Evolutionary conservation across 2,888 invertebrate species (phyloP).

Genomic region (Lithophane ornitopus): DNA sequence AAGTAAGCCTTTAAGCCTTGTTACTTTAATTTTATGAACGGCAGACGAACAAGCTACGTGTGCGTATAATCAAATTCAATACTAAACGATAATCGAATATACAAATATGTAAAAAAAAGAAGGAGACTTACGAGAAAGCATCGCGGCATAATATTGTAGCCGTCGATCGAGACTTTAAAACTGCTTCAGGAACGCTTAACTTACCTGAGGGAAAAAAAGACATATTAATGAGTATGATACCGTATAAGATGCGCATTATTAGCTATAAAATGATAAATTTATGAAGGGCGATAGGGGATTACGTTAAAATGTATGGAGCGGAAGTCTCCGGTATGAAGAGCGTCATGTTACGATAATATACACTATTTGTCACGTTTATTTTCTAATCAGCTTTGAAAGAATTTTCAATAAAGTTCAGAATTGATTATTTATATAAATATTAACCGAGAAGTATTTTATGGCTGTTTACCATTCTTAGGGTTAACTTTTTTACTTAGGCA

Average conservation of each 20-base stretch:
- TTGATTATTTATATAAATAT: constrained; percentile 28
- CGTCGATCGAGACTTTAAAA: constrained; percentile 42
- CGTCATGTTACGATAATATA: constrained; percentile 25
- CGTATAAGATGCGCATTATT: constrained; percentile 67
- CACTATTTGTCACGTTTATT: constrained; percentile 48
- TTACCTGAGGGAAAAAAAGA: constrained; percentile 79
- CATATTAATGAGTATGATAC: constrained; percentile 68
- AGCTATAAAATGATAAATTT: constrained; percentile 70
- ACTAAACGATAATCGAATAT: constrained; percentile 33
- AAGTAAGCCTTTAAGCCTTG: constrained; percentile 28
- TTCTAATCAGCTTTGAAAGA: constrained; percentile 30
- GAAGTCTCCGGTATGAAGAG: constrained; percentile 62
- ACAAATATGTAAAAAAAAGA: constrained; percentile 37
- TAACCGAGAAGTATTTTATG: not conserved
- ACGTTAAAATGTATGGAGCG: constrained; percentile 67
- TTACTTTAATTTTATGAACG: constrained; percentile 17
- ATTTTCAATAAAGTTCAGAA: constrained; percentile 31
- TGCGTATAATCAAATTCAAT: constrained; percentile 43
- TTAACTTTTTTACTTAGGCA: not conserved
- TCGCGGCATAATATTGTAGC: constrained; percentile 47
- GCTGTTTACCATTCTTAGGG: not conserved
- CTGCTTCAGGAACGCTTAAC: constrained; percentile 59
- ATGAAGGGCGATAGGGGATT: constrained; percentile 63
- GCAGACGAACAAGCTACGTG: constrained; percentile 1
- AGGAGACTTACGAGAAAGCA: constrained; percentile 56